Conservation (phyloP, 2,113 vertebrate species). For the Ageneiosus marmoratus region DNA sequence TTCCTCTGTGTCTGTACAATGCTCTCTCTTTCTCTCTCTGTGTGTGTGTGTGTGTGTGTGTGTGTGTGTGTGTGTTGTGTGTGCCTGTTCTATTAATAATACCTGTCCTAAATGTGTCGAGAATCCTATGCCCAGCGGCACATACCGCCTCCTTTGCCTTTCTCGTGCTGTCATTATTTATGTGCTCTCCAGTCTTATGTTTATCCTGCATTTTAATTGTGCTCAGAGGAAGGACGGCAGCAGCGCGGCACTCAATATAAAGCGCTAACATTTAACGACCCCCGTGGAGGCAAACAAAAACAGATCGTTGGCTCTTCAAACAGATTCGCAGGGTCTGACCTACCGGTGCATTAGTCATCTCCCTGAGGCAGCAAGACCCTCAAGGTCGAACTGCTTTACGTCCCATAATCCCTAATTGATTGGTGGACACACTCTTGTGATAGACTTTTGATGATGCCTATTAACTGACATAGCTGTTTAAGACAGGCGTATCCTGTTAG, state of each 20-base stretch:
- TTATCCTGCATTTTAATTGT: conserved; percentile 63
- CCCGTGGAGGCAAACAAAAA: conserved; percentile 50
- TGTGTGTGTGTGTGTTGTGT: conserved; percentile 21
- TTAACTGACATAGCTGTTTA: conserved; percentile 16
- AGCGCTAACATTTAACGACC: conserved; percentile 51
- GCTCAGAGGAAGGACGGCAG: conserved; percentile 56
- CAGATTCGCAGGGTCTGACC: conserved; percentile 35
- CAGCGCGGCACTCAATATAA: conserved; percentile 42
- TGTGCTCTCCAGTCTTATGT: conserved; percentile 50
- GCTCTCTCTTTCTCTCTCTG: not conserved
- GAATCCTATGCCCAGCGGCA: conserved; percentile 59
- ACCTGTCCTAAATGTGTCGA: conserved; percentile 68
- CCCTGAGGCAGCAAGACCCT: conserved; percentile 30
- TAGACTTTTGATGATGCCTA: not conserved
- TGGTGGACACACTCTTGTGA: conserved; percentile 7
- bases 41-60: conserved; percentile 20
- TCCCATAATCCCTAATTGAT: conserved; percentile 17
- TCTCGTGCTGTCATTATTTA: conserved; percentile 54
- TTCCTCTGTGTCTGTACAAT: not conserved
- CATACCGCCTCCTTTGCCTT: conserved; percentile 42
- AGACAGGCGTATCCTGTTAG: not conserved
- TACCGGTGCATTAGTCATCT: conserved; percentile 27
- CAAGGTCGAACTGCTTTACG: conserved; percentile 39
- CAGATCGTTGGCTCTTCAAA: conserved; percentile 51
- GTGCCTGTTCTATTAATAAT: conserved; percentile 58